Percentiles rank a stretch among this genome's conserved stretches.
These are phyloP conservation scores for Metaphire vulgaris DNA, from an alignment of 1,140 invertebrate genomes.

Conservation along the genomic window DNA sequence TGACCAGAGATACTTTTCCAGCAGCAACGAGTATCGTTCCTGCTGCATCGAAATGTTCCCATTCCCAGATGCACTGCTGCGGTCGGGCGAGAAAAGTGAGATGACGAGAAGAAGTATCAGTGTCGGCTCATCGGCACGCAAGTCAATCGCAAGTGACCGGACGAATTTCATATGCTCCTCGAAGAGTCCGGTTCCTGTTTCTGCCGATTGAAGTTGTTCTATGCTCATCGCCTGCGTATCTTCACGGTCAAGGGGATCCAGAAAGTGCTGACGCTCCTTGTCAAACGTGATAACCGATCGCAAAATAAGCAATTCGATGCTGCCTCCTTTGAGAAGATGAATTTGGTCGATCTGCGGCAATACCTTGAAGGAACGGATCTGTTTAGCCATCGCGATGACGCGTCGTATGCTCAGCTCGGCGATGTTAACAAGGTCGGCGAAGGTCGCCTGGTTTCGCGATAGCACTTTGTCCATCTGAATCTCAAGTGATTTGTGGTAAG, in stretches of 20 bases:
- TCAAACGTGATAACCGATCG: conserved; percentile 52
- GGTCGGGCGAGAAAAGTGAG: conserved; percentile 55
- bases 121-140: conserved; percentile 54
- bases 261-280: conserved; percentile 43
- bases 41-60: conserved; percentile 50
- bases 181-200: conserved; percentile 47
- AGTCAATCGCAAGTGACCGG: conserved; percentile 47
- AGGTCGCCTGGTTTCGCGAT: conserved; percentile 31
- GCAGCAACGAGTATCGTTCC: conserved; percentile 54
- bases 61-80: conserved; percentile 28
- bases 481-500: conserved; percentile 48
- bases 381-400: conserved; percentile 53
- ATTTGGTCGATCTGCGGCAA: conserved; percentile 53
- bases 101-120: conserved; percentile 55
- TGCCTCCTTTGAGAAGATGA: conserved; percentile 53
- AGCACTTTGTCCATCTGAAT: conserved; percentile 32
- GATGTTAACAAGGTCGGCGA: conserved; percentile 51
- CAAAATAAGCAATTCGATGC: conserved; percentile 56
- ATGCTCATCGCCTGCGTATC: conserved; percentile 44
- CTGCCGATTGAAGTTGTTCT: conserved; percentile 37
- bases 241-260: conserved; percentile 48
- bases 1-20: conserved; percentile 54
- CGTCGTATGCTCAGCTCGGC: conserved; percentile 50
- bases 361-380: conserved; percentile 50
- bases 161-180: conserved; percentile 57